These are phyloP conservation scores for Campoplex nolae DNA, from an alignment of 2,888 invertebrate genomes.

Conservation along the genomic window DNA sequence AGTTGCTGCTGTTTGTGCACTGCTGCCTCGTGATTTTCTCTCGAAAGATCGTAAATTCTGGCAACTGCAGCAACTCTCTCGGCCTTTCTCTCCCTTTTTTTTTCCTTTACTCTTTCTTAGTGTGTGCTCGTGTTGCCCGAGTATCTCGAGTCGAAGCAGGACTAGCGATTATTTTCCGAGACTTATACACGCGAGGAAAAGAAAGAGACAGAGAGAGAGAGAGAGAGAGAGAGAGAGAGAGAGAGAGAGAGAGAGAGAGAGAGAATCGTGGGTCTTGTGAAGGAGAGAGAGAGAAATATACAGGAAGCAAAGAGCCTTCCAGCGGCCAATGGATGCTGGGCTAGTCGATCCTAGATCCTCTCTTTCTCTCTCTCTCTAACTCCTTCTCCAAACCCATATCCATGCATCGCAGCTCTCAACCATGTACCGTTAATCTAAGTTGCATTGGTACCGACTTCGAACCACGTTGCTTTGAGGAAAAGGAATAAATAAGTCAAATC, in stretches of 20 bases:
- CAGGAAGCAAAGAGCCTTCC: slow-evolving; percentile 51
- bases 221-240: slow-evolving; percentile 7
- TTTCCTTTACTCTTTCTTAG: slow-evolving; percentile 21
- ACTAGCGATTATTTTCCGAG: slow-evolving; percentile 62
- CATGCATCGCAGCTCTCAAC: slow-evolving; percentile 40
- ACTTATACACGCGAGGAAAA: slow-evolving; percentile 7
- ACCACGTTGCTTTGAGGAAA: slow-evolving; percentile 44
- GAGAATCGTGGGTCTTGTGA: neutral
- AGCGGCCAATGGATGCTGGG: slow-evolving; percentile 48
- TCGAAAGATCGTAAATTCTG: slow-evolving; percentile 72
- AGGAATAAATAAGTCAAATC: slow-evolving; percentile 51
- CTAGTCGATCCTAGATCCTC: slow-evolving; percentile 48
- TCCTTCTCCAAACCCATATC: slow-evolving; percentile 14
- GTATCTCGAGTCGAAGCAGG: slow-evolving; percentile 62
- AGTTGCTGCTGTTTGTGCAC: neutral
- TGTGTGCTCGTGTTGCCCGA: slow-evolving; percentile 42
- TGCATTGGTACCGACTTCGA: slow-evolving; percentile 73
- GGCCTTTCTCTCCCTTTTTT: slow-evolving; percentile 43
- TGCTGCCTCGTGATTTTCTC: slow-evolving; percentile 69
- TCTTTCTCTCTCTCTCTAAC: neutral
- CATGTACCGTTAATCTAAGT: slow-evolving; percentile 79
- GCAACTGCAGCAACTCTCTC: slow-evolving; percentile 37
- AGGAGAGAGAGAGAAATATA: slow-evolving; percentile 41
- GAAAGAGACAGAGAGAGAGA: slow-evolving; percentile 7
- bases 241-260: slow-evolving; percentile 36